These are phyloP conservation scores for Sussaba pulchella DNA, from an alignment of 2,888 invertebrate genomes.

Conservation along the genomic window DNA sequence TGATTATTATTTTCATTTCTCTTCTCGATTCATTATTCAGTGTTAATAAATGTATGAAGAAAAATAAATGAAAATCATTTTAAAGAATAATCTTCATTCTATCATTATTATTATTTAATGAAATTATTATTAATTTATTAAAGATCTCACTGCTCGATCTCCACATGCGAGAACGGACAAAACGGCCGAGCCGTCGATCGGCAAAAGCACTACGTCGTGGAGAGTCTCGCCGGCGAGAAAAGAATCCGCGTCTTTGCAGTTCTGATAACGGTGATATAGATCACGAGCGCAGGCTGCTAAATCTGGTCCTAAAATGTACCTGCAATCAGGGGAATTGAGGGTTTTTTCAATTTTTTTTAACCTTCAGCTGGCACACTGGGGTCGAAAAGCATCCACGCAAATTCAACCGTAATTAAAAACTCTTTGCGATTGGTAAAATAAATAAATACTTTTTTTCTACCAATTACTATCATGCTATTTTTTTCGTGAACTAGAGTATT, in stretches of 20 bases:
- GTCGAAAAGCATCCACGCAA: no score
- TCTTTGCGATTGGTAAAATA: no score
- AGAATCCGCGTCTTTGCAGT: slow-evolving; percentile 95
- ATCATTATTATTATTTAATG: slow-evolving; percentile 2
- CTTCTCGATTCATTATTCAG: no score
- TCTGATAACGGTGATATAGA: slow-evolving; percentile 94
- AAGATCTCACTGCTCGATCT: slow-evolving; percentile 79
- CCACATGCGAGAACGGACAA: slow-evolving; percentile 80
- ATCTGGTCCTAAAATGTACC: slow-evolving; percentile 94
- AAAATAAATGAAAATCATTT: slow-evolving; percentile 10
- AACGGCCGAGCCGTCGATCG: slow-evolving; percentile 83
- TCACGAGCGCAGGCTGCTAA: slow-evolving; percentile 94
- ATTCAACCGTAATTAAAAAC: no score
- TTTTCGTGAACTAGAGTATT: not conserved
- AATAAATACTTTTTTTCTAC: no score
- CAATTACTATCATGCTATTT: no score
- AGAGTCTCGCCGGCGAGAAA: slow-evolving; percentile 95
- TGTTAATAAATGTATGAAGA: not conserved
- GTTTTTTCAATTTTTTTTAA: no score
- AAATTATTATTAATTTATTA: not conserved
- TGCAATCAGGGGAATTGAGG: slow-evolving; percentile 81
- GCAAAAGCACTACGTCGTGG: slow-evolving; percentile 91
- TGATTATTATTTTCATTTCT: not conserved
- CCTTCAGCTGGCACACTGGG: no score
- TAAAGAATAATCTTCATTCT: no score